Conservation (phyloP, 1,140 invertebrate species). For the Micrasema minimum region DNA sequence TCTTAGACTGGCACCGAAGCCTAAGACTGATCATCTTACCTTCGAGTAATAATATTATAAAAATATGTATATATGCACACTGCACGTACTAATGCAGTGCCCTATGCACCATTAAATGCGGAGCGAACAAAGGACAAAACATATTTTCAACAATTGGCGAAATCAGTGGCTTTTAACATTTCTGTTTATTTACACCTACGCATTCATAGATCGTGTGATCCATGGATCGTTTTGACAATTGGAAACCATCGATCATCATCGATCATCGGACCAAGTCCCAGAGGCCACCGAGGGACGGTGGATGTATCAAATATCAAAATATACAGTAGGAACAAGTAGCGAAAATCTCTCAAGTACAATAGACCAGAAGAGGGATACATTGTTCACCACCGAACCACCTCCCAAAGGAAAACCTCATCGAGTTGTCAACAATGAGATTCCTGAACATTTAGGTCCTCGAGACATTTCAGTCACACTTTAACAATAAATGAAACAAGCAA, state of each 20-base stretch:
- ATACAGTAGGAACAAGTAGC: slow-evolving; percentile 9
- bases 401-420: not conserved
- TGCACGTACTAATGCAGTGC: too few relatives aligned
- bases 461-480: too few relatives aligned
- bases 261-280: slow-evolving; percentile 21
- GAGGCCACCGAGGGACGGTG: not conserved
- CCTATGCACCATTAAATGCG: too few relatives aligned
- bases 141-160: not conserved
- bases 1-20: too few relatives aligned
- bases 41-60: too few relatives aligned
- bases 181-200: slow-evolving; percentile 9
- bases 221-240: not conserved
- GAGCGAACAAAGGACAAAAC: not conserved
- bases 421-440: too few relatives aligned
- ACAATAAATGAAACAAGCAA: too few relatives aligned
- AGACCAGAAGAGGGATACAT: not conserved
- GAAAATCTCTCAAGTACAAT: not conserved
- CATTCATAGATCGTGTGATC: slow-evolving; percentile 8
- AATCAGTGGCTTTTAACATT: not conserved
- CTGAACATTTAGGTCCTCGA: too few relatives aligned
- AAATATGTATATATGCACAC: too few relatives aligned
- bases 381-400: not conserved
- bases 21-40: too few relatives aligned
- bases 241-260: slow-evolving; percentile 35
- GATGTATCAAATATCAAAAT: not conserved